Base-by-base conservation (phyloP, 1,140 invertebrate genomes). In the Drosophila ercepeae region DNA sequence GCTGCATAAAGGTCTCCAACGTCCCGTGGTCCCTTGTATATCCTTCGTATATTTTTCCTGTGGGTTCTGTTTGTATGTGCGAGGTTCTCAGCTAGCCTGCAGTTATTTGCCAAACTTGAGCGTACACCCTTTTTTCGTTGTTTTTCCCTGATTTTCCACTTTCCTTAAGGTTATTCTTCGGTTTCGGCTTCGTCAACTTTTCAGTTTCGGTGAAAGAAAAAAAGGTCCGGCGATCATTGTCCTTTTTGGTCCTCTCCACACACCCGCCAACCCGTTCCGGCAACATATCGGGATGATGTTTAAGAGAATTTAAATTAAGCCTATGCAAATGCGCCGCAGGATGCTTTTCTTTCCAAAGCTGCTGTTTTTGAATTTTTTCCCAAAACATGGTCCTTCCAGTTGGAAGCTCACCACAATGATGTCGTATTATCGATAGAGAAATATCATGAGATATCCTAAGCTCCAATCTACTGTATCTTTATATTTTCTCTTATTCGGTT, bases 251-350 rank as follows among this genome's bases (percentile, higher is more conserved):
- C 45, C 45, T 52, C 23, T 52, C 45, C 60, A 64, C 58, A 32
- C 45, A 25, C 45, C 27, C 16, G 18, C 11, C 27, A 48, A 34
- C n/a, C n/a, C 11, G 25, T 18, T 18, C 9, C 18, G 29, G 29
- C 21, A 23, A 52, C 59, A 51, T 16, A 65, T 52, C 63, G 60
- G 79, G 52, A 73, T 67, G 60, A 73, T 77, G 78, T 82, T 88
- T 88, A 89, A 82, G 83, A 64, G 77, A 88, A 88, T 88, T 88
- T 89, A 82, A 88, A 88, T 88, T 88, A 88, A 75, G 82, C 82
- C 82, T 88, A 88, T 88, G 82, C 82, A 88, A 88, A 88, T 88
- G 70, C 82, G 77, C 82, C 61, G 42, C 64, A 44, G 70, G 82
- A 78, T 74, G 73, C 72, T 88, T 75, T 73, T 50, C 69, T 68